Conservation (phyloP, 64 coral and sea anemone genomes). For the Pocillopora verrucosa region DNA sequence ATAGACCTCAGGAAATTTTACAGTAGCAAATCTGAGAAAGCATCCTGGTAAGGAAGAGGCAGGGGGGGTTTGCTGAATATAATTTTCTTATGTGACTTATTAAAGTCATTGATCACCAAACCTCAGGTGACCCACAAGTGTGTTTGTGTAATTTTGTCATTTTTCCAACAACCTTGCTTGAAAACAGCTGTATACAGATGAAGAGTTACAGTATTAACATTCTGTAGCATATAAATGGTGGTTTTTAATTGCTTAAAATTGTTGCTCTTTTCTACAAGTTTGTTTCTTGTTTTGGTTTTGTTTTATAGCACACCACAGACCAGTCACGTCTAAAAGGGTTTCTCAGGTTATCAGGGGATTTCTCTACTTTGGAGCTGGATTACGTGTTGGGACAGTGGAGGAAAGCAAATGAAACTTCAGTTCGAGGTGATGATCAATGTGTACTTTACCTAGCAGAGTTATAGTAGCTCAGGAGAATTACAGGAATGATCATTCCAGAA, state of each 20-base stretch:
- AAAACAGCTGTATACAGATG: too few relatives aligned
- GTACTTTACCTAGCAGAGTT: neutral
- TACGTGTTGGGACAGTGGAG: slow-evolving; percentile 94
- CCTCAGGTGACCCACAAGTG: too few relatives aligned
- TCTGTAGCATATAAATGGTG: too few relatives aligned
- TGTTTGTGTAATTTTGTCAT: too few relatives aligned
- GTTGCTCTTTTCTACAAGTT: neutral
- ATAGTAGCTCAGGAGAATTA: neutral
- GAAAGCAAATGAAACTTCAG: slow-evolving; percentile 71
- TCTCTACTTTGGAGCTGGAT: slow-evolving; percentile 98
- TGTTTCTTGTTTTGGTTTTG: neutral
- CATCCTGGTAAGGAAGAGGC: too few relatives aligned
- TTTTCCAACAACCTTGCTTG: too few relatives aligned
- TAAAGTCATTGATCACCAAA: too few relatives aligned
- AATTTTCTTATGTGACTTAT: too few relatives aligned
- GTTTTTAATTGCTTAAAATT: neutral
- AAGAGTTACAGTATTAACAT: too few relatives aligned
- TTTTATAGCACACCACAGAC: slow-evolving; percentile 83
- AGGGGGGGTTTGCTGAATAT: too few relatives aligned
- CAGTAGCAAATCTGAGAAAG: too few relatives aligned
- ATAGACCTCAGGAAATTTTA: too few relatives aligned
- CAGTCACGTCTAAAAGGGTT: slow-evolving; percentile 89
- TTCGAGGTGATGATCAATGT: slow-evolving; percentile 51
- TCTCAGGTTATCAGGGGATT: slow-evolving; percentile 85
- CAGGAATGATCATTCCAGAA: neutral